Conservation (phyloP, 2,113 vertebrate genomes). For the Bujurquina vittata region DNA sequence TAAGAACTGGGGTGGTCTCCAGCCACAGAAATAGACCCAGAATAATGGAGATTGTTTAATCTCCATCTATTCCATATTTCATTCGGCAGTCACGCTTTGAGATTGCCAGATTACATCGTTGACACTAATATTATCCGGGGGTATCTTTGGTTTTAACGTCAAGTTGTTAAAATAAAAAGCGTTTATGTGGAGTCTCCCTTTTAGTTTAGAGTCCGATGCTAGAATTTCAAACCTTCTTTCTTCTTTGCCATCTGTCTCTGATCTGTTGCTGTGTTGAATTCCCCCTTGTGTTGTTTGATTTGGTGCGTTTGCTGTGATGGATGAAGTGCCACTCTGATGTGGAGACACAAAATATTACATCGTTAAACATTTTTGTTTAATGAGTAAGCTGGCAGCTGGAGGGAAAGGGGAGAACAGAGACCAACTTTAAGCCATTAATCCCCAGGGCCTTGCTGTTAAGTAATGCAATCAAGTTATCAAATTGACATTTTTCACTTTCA, state of each 20-base stretch:
- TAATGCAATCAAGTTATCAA: background rate
- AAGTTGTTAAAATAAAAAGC: no score
- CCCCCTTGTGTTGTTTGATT: background rate
- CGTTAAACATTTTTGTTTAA: background rate
- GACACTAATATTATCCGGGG: background rate
- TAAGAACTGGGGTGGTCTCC: background rate
- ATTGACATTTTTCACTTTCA: background rate
- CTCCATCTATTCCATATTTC: no score
- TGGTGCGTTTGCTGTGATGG: background rate
- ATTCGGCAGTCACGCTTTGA: background rate
- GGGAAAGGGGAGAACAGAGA: background rate
- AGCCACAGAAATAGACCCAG: background rate
- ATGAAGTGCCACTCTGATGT: background rate
- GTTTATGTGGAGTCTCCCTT: no score
- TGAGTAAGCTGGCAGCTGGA: background rate
- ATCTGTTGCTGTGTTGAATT: background rate
- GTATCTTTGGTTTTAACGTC: background rate
- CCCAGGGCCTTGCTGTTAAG: background rate
- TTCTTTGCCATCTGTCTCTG: background rate
- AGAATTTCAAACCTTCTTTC: background rate
- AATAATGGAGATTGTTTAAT: background rate
- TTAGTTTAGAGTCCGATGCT: no score
- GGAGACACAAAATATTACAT: background rate
- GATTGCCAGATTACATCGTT: background rate
- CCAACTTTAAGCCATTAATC: background rate